Base-by-base conservation (phyloP, 2,888 invertebrate species). In the Xanthia icteritia region DNA sequence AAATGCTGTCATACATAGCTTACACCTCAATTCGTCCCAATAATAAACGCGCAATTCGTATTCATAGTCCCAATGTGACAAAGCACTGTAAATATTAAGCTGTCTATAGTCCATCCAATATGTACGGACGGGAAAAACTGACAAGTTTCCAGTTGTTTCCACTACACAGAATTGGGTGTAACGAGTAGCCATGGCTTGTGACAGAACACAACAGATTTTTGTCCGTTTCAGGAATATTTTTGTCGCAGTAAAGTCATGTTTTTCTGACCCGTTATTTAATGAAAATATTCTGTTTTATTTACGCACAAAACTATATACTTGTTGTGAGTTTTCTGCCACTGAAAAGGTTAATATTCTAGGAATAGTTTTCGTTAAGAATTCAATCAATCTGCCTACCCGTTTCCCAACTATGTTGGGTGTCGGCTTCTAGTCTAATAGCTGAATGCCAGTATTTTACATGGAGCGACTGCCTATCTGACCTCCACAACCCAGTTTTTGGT, bases 11-110 rank as follows among this genome's bases (percentile, higher is more conserved):
- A 51, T 20, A 31, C 1, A 58, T 39, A 63, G 20, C 31, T 17
- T 3, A 3, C 23, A 31, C 17, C 27, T 54, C 9, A 4, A 72
- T 54, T 61, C 23, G 0, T 5, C n/a, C 51, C 56, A 39, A 75
- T 48, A 65, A 15, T 39, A 48, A 5, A 20, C 60, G 20, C 2
- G 5, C 56, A 51, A 63, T 65, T 73, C 67, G 54, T 74, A 79
- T 83, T 75, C 65, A 82, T 83, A 75, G 63, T 58, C 61, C 27
- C 69, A 31, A 60, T 60, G 56, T 82, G 76, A 27, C 54, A 68
- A 6, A 58, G n/a, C 60, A 72, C 58, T 63, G 70, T 77, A 81
- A 77, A 84, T 84, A 84, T 84, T 61, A 73, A 72, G 56, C 60
- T 71, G 23, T 58, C 54, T 76, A 74, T 76, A 58, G 73, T 42